phyloP scores from a whole-genome alignment of 30 jellyfish, hydroid and myxozoan species.

The Nemopilema nomurai region DNA sequence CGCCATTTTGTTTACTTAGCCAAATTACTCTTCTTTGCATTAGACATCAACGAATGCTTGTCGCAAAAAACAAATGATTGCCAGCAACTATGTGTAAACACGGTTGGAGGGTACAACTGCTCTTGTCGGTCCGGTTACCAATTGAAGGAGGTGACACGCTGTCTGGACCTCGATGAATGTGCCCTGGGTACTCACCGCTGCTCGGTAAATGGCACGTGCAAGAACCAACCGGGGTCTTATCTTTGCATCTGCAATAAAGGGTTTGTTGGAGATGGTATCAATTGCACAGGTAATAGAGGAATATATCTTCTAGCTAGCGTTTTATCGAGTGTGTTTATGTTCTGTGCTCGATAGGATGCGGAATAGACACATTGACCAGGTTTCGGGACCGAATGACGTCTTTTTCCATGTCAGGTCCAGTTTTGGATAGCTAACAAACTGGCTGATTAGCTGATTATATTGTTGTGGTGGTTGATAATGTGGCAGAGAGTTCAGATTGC shows the following conservation, averaged over 20 bases:
- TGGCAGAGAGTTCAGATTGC: no score
- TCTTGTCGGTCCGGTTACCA: neutral
- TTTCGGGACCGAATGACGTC: no score
- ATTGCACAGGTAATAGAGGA: neutral
- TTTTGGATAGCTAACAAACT: no score
- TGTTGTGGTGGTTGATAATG: no score
- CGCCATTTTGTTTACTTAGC: no score
- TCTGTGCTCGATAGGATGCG: no score
- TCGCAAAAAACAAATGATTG: neutral
- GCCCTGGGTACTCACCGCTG: neutral
- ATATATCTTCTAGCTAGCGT: no score
- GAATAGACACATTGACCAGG: no score
- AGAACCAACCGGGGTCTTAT: neutral
- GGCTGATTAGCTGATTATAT: no score
- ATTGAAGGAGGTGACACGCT: neutral
- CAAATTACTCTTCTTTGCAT: neutral
- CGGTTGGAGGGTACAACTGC: constrained; percentile 9
- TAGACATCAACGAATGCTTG: constrained; percentile 7
- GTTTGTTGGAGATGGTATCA: neutral
- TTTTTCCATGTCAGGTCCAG: no score
- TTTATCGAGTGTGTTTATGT: no score
- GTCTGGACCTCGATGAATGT: constrained; percentile 20
- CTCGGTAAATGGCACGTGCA: neutral
- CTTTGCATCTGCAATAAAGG: constrained; percentile 5
- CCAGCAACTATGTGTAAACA: neutral